Evolutionary conservation across 2,113 vertebrate species (phyloP).

Genomic region (Catharus minimus): DNA sequence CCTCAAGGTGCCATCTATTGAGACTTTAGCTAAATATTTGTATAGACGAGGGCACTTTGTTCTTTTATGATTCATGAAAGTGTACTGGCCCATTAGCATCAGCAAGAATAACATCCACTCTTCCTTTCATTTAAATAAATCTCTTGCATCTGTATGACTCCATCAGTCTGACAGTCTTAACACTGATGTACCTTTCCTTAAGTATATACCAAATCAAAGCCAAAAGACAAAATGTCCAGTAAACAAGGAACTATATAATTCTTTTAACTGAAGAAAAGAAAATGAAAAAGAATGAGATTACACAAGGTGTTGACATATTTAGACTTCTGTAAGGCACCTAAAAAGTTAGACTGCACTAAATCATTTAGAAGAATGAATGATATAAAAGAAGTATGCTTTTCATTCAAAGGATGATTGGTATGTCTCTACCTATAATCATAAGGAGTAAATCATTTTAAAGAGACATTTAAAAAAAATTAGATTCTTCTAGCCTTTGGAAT

Average conservation of each 20-base stretch:
- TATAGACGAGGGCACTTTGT: background rate
- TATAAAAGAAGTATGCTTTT: background rate
- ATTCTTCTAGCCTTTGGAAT: background rate
- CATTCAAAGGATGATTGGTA: background rate
- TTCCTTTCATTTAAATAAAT: constrained; percentile 63
- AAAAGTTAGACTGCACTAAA: background rate
- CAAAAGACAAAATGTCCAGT: background rate
- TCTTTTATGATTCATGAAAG: constrained; percentile 59
- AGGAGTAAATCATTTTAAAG: background rate
- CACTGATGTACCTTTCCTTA: background rate
- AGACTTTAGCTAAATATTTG: constrained; percentile 32
- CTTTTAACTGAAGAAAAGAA: constrained; percentile 1
- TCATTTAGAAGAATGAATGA: background rate
- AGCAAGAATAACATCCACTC: constrained; percentile 42
- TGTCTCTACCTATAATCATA: background rate
- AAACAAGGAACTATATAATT: background rate
- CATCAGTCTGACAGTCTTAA: constrained; percentile 41
- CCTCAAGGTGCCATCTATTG: background rate
- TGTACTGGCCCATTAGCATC: constrained; percentile 53
- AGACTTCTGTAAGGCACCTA: background rate
- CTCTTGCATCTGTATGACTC: constrained; percentile 22
- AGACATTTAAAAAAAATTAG: background rate
- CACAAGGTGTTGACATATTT: constrained; percentile 4
- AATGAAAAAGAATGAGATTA: background rate
- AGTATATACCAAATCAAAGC: background rate